phyloP scores from a whole-genome alignment of 2,113 vertebrate genomes.

The Erythrolamprus reginae region DNA sequence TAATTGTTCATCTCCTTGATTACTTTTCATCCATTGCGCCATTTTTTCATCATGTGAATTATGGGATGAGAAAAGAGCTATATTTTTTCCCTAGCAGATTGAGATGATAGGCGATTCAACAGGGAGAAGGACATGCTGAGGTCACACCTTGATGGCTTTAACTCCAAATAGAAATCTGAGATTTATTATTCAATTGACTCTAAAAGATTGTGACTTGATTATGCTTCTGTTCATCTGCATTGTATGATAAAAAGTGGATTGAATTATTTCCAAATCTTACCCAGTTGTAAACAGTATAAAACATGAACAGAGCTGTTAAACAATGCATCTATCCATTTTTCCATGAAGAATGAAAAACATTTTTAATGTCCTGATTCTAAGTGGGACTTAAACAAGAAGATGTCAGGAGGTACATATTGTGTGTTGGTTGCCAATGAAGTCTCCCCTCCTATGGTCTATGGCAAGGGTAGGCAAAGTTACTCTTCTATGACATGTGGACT shows the following conservation, averaged over 20 bases:
- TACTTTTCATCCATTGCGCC: background rate
- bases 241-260: background rate
- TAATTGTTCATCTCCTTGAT: background rate
- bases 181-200: background rate
- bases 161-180: background rate
- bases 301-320: background rate
- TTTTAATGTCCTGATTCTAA: background rate
- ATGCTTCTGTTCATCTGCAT: background rate
- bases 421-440: background rate
- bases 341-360: background rate
- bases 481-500: too few relatives aligned
- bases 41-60: background rate
- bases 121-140: background rate
- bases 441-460: too few relatives aligned
- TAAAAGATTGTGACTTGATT: background rate
- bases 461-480: too few relatives aligned
- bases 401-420: background rate
- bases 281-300: background rate
- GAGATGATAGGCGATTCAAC: background rate
- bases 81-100: background rate
- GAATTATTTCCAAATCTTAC: background rate
- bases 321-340: background rate
- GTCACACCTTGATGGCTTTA: background rate
- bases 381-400: background rate
- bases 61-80: background rate